Percentiles rank a stretch among this genome's conserved stretches.
Conservation (phyloP, 2,888 invertebrate genomes). For the Penaeus monodon region DNA sequence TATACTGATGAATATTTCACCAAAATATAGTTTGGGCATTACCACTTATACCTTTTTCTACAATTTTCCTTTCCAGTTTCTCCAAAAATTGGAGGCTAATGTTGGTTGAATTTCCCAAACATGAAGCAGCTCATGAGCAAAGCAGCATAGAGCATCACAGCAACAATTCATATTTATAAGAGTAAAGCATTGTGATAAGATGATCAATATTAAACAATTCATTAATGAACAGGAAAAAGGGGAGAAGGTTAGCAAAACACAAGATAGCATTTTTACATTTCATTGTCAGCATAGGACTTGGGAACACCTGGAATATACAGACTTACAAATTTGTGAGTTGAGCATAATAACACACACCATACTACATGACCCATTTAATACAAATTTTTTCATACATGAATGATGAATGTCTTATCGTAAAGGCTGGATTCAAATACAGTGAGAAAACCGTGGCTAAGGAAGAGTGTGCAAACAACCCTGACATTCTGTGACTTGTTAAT, state of each 20-base stretch:
- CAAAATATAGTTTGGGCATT: too few species aligned
- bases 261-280: conserved; percentile 15
- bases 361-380: conserved; percentile 34
- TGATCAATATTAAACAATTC: too few species aligned
- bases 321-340: conserved; percentile 39
- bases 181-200: too few species aligned
- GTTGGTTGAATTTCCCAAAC: too few species aligned
- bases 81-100: too few species aligned
- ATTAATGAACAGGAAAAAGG: not conserved
- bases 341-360: conserved; percentile 35
- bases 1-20: too few species aligned
- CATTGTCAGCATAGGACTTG: conserved; percentile 31
- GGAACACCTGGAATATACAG: conserved; percentile 28
- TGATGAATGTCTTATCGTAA: conserved; percentile 29
- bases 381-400: conserved; percentile 36
- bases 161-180: too few species aligned
- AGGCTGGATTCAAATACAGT: conserved; percentile 34
- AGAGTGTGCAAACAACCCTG: not conserved
- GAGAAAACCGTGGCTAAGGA: conserved; percentile 14
- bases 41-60: too few species aligned
- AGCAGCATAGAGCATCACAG: too few species aligned
- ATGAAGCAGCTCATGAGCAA: too few species aligned
- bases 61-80: too few species aligned
- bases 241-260: conserved; percentile 16
- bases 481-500: too few species aligned